Percentiles rank a stretch among this genome's conserved stretches.
Evolutionary conservation across 2,888 invertebrate species (phyloP).

Genomic region (Lampropteryx suffumata): DNA sequence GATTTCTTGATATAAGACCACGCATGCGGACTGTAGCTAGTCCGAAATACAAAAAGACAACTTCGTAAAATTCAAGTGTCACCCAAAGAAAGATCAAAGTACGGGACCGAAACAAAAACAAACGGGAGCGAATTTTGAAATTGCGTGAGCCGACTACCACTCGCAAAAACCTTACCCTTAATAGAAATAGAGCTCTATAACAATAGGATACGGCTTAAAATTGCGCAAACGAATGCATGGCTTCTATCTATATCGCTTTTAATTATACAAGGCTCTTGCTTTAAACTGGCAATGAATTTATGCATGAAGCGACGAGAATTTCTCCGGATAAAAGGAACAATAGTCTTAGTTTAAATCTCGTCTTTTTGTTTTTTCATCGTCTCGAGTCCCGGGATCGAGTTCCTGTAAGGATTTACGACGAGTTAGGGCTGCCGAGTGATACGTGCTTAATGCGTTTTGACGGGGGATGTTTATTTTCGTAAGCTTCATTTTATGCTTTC

Average conservation of each 20-base stretch:
- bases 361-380: conserved; percentile 48
- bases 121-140: conserved; percentile 60
- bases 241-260: conserved; percentile 50
- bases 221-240: conserved; percentile 38
- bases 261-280: conserved; percentile 66
- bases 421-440: conserved; percentile 41
- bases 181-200: conserved; percentile 48
- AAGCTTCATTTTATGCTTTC: conserved; percentile 25
- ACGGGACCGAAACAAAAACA: conserved; percentile 55
- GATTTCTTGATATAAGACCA: too few relatives aligned
- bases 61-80: conserved; percentile 18
- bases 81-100: conserved; percentile 45
- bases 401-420: conserved; percentile 65
- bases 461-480: conserved; percentile 22
- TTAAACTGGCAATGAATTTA: conserved; percentile 71
- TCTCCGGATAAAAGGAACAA: conserved; percentile 76
- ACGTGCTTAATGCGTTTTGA: conserved; percentile 26
- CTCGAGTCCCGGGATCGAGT: conserved; percentile 57
- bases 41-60: neutral
- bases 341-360: conserved; percentile 78
- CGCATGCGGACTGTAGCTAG: too few relatives aligned
- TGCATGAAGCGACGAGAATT: conserved; percentile 74
- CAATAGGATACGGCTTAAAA: conserved; percentile 40
- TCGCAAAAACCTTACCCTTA: conserved; percentile 51
- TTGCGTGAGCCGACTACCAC: conserved; percentile 60